Conservation (phyloP, 92 coral and sea anemone genomes). For the Bergia sp. region DNA sequence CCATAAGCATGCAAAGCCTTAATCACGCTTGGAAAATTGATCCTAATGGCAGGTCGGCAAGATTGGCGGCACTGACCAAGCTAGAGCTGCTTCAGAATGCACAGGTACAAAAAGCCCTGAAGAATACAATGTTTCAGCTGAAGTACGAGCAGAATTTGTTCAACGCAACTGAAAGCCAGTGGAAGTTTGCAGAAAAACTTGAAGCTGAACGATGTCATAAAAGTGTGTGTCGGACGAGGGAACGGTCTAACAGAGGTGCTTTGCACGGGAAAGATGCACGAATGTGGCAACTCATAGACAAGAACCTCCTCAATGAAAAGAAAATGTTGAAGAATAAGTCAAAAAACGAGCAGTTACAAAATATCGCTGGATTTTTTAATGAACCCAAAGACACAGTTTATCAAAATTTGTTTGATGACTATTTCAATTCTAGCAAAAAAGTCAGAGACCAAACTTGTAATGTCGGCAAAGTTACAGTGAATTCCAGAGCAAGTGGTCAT, state of each 20-base stretch:
- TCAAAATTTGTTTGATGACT: background rate
- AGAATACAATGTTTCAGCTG: conserved; percentile 51
- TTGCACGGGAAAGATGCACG: background rate
- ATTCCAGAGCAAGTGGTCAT: background rate
- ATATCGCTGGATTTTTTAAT: too few species aligned
- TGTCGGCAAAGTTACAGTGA: too few species aligned
- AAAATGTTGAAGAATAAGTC: background rate
- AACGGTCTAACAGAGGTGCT: conserved; percentile 2
- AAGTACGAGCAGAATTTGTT: background rate
- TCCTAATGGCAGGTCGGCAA: conserved; percentile 14
- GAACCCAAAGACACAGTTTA: background rate
- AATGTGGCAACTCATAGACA: background rate
- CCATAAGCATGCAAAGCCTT: conserved; percentile 22
- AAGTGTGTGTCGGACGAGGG: conserved; percentile 51
- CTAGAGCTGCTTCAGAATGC: conserved; percentile 75
- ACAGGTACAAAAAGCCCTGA: conserved; percentile 71
- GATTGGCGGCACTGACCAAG: conserved; percentile 65
- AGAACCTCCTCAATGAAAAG: background rate
- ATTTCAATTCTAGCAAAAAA: background rate
- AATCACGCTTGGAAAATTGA: conserved; percentile 40
- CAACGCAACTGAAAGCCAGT: conserved; percentile 54
- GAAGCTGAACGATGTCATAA: conserved; percentile 49
- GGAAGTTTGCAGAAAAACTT: conserved; percentile 39
- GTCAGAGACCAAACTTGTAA: background rate
- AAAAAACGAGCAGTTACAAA: background rate